phyloP scores from a whole-genome alignment of 2,113 vertebrate species.

The Athene noctua region DNA sequence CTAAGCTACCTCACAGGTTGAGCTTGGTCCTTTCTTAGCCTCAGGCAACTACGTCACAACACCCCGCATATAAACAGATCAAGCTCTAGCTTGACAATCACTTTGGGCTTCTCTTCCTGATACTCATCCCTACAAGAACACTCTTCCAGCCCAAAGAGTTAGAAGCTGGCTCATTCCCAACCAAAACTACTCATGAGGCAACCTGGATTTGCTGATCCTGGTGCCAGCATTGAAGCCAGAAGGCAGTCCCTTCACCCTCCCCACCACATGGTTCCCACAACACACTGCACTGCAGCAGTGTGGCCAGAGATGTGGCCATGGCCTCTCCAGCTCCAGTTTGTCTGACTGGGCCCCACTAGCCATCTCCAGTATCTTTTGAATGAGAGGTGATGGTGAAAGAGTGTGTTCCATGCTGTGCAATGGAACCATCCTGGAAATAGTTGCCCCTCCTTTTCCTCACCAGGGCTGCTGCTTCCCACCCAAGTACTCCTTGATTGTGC shows the following conservation, averaged over 20 bases:
- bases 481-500: not conserved
- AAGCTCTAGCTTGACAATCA: not conserved
- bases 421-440: not conserved
- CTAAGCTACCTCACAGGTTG: not conserved
- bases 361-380: not conserved
- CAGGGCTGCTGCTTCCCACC: not conserved
- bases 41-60: not conserved
- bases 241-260: not conserved
- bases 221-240: not conserved
- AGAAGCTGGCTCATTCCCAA: not conserved
- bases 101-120: not conserved
- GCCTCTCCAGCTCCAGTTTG: not conserved
- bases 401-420: not conserved
- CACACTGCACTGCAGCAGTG: not conserved
- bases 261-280: rapidly evolving
- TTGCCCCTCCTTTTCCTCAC: not conserved
- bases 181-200: not conserved
- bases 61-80: not conserved
- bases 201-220: not conserved
- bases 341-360: not conserved
- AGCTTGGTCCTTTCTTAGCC: not conserved
- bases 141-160: not conserved
- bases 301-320: not conserved
- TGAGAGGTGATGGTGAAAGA: not conserved
- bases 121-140: not conserved